These are phyloP conservation scores for Tamias sibiricus DNA, from an alignment of 2,113 vertebrate species.

Conservation along the genomic window DNA sequence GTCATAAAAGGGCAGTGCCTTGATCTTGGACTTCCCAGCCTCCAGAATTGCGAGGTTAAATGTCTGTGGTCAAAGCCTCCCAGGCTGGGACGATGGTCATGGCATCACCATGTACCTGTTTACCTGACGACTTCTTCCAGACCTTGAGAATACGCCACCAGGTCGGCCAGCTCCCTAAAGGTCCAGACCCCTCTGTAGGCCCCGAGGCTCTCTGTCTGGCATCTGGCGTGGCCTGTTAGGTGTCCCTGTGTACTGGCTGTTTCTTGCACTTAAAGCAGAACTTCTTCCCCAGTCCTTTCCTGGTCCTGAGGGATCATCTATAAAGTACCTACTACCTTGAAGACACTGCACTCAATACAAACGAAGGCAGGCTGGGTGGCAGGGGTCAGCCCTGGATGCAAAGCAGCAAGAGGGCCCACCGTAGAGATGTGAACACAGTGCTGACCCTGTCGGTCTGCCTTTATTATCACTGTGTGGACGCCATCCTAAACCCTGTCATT, in stretches of 20 bases:
- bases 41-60: background rate
- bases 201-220: background rate
- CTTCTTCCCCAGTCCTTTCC: background rate
- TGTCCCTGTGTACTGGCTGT: background rate
- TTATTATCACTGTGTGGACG: background rate
- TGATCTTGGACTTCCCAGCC: background rate
- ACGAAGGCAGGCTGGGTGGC: background rate
- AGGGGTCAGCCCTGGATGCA: accelerated
- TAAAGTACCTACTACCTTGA: background rate
- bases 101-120: background rate
- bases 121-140: background rate
- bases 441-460: background rate
- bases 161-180: background rate
- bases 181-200: accelerated
- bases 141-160: background rate
- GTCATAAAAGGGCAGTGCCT: too few species aligned
- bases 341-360: background rate
- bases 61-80: background rate
- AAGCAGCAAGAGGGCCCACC: background rate
- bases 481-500: background rate
- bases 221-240: background rate
- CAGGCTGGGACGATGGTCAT: background rate
- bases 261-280: background rate
- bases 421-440: background rate
- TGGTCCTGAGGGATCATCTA: background rate